Evolutionary conservation across 2,888 invertebrate genomes (phyloP), one percentile per base, ranked within the genome.

Genomic region (Opisthograptis luteolata): DNA sequence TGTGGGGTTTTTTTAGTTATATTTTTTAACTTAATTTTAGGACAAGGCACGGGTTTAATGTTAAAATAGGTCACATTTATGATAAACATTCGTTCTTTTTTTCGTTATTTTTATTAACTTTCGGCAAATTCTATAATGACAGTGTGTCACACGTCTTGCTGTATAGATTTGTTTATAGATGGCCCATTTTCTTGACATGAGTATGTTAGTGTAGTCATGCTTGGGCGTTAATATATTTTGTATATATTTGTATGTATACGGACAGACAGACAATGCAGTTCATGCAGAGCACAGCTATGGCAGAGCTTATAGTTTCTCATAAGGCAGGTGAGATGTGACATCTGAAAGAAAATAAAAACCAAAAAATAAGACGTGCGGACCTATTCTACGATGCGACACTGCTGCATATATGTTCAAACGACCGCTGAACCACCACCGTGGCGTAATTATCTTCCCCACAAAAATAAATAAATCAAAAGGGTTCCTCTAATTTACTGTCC

Each of bases 251-350:
- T 66, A 60, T 61, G 68, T 66, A 66, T 62, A 80, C 78, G 73
- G 70, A 81, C 70, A 80, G 74, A 83, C 81, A 84, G 47, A 76
- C 78, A 84, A 86, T 82, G 81, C 84, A 76, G 79, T 76, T 80
- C 89, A 90, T 90, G 89, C 89, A 84, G 82, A 84, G 80, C 80
- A 84, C 84, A 80, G 82, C 82, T 84, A 87, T 87, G 88, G 88
- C 84, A 81, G 87, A 80, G 84, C 91, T 95, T 95, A 96, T 92
- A 97, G 95, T 93, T 96, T 96, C 93, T 96, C 96, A 92, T 96
- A 97, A 92, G 96, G 96, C 93, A 95, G 95, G 91, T 95, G 94
- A 91, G 96, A 94, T 92, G 94, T 96, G 91, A 96, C 96, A 92
- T 97, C 96, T 96, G 96, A 92, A 95, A 95, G 93, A 92, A 92